A percentile compares a stretch with the other conserved stretches of the same genome.
Conservation (phyloP, 2,113 vertebrate species). For the Amphiprion ocellaris region DNA sequence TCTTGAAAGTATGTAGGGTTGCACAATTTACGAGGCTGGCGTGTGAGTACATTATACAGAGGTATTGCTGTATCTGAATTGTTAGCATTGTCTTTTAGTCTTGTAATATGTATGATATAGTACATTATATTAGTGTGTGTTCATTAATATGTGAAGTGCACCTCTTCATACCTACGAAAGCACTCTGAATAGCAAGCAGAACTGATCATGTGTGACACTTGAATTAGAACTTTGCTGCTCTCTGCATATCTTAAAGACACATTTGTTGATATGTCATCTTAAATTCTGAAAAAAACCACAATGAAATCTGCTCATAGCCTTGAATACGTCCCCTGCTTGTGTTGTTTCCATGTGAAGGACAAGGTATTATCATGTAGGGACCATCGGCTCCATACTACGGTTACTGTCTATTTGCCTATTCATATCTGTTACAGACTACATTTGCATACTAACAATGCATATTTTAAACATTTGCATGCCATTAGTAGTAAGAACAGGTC, state of each 20-base stretch:
- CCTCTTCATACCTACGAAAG: not conserved
- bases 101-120: not conserved
- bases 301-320: not conserved
- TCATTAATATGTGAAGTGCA: not conserved
- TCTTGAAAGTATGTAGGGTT: not conserved
- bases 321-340: constrained; percentile 12
- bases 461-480: constrained; percentile 64
- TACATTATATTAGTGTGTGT: not conserved
- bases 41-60: not conserved
- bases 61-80: not conserved
- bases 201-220: not conserved
- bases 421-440: constrained; percentile 51
- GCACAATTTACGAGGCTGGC: not conserved
- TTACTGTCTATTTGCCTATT: constrained; percentile 56
- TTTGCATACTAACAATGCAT: constrained; percentile 69
- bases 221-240: not conserved
- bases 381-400: constrained; percentile 16
- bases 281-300: constrained; percentile 8
- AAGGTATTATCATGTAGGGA: constrained; percentile 40
- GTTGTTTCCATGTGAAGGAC: constrained; percentile 11
- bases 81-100: not conserved
- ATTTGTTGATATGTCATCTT: not conserved
- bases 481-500: constrained; percentile 52
- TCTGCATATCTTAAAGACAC: not conserved
- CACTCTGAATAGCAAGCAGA: not conserved